phyloP scores from a whole-genome alignment of 2,113 vertebrate genomes.

The Triplophysa siluroides region DNA sequence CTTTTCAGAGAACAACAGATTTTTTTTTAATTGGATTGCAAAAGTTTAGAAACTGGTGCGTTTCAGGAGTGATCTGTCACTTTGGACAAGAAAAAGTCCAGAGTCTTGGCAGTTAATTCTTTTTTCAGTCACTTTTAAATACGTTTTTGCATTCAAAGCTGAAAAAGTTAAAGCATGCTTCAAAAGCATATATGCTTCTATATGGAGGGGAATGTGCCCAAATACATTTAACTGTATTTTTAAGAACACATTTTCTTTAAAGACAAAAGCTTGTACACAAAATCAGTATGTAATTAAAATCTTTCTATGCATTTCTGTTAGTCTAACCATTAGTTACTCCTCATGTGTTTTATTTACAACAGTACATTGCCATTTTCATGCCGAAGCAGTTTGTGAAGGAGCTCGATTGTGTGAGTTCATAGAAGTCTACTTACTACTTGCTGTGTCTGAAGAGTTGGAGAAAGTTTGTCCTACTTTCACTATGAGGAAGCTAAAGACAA shows the following conservation, averaged over 20 bases:
- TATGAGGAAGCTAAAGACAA: conserved; percentile 27
- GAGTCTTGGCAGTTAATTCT: background rate
- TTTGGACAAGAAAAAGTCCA: background rate
- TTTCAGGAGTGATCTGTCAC: background rate
- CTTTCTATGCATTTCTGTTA: background rate
- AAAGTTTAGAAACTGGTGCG: background rate
- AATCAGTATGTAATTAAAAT: background rate
- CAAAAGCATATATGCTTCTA: background rate
- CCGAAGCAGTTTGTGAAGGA: background rate
- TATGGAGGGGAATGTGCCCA: background rate
- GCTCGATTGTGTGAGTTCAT: background rate
- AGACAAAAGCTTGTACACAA: too few species aligned
- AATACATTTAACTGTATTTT: too few species aligned
- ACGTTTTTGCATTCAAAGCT: background rate
- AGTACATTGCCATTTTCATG: background rate
- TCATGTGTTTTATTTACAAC: background rate
- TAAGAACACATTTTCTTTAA: too few species aligned
- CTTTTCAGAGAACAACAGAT: background rate
- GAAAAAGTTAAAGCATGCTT: background rate
- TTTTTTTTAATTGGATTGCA: background rate
- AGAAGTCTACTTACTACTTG: conserved; percentile 43
- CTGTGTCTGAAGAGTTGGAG: conserved; percentile 33
- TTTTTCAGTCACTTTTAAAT: background rate
- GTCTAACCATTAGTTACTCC: background rate
- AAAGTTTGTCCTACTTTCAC: conserved; percentile 47